Percentiles rank a stretch among this genome's conserved stretches.
Evolutionary conservation across 2,888 invertebrate species (phyloP).

Genomic region (Blomia tropicalis): DNA sequence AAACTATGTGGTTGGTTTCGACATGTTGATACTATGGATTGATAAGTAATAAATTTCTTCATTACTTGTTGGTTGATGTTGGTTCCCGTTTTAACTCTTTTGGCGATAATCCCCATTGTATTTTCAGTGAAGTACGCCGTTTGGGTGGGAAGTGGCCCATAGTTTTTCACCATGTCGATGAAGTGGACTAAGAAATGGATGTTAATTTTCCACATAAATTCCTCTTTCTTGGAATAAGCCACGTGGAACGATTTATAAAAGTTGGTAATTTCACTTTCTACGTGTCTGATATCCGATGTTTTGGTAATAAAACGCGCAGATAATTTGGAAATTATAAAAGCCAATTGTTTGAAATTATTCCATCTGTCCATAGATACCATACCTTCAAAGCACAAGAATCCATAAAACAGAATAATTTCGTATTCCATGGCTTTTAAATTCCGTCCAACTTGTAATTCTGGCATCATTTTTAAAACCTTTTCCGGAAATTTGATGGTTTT

Average conservation of each 20-base stretch:
- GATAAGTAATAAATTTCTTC: conserved; percentile 1
- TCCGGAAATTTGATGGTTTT: neutral
- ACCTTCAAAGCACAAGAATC: neutral
- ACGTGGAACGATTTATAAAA: neutral
- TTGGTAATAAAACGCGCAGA: neutral
- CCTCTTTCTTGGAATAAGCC: neutral
- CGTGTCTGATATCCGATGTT: neutral
- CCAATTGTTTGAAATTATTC: neutral
- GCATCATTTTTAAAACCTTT: neutral
- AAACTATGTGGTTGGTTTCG: neutral
- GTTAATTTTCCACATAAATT: conserved; percentile 6
- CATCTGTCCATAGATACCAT: neutral
- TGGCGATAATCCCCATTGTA: no score
- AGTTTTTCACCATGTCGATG: neutral
- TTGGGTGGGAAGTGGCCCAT: neutral
- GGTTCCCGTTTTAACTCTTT: neutral
- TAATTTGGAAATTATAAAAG: neutral
- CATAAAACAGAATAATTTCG: neutral
- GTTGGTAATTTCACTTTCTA: neutral
- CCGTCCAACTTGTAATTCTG: neutral
- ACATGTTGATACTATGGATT: neutral
- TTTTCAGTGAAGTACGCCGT: neutral
- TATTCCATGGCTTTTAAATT: neutral
- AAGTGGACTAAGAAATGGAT: neutral
- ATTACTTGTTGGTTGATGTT: neutral